Base-by-base conservation (phyloP, 2,113 vertebrate species). In the Eonycteris spelaea region DNA sequence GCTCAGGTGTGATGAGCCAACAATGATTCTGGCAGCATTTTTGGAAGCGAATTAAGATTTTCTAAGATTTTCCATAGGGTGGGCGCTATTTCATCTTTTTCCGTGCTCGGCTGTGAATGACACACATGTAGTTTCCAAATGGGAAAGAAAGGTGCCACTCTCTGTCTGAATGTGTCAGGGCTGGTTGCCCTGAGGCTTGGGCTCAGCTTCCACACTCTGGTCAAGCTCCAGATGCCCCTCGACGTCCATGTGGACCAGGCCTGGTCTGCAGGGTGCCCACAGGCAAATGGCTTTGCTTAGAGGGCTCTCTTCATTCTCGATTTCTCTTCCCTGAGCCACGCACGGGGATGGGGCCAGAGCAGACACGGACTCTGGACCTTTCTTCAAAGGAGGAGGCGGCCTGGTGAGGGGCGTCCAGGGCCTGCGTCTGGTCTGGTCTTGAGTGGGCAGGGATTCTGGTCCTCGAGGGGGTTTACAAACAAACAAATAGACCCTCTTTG, bases 401-500 rank as follows among this genome's bases (percentile, higher is more conserved):
- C 19, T n/a, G 1, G 48, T 0, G 59, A 24, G 61, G 21, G 77
- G 14, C 0, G 0, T 28, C 3, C 2, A 1, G 35, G 74, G 45
- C 61, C 30, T 19, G 35, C 0, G 6, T 19, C 13, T 24, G 14
- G 28, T 43, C 40, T 53, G 22, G 33, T n/a, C 55, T 26, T 5
- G 7, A 55, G 48, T 22, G 59, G 68, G 12, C 2, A n/a, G 67
- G 79, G 79, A 12, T 8, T 43, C 38, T 21, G 26, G 1, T 43
- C 79, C 57, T 45, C 6, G 26, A 24, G 1, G 43, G 43, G 61
- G 7, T 0, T 38, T 26, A 28, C 74, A 53, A 38, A 59, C 21
- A 11, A n/a, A 30, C 0, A 0, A 30, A 22, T 5, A 6, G 1
- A 6, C 38, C 38, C 18, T 73, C 1, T 0, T 9, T 15, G 4